Evolutionary conservation across 2,888 invertebrate species (phyloP), one percentile per base, ranked within the genome.

Genomic region (Salticus scenicus): DNA sequence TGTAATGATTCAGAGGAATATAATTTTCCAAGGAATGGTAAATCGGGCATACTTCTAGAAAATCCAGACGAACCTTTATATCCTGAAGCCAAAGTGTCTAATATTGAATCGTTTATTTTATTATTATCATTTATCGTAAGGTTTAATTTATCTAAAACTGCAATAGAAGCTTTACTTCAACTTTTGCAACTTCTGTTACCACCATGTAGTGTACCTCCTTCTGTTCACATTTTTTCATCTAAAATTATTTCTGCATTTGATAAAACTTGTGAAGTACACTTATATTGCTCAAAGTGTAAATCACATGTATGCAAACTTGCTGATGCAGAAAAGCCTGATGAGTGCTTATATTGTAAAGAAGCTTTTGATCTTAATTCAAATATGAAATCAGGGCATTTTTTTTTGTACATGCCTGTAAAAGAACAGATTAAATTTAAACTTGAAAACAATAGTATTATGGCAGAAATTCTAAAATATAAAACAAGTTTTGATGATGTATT

Each of bases 121-220:
- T 17, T 27, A 7, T 33, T 67, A 28, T 24, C 67, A 28, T 67
- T 67, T 30, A 67, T 67, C 27, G 10, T 67, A 4, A 24, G 67
- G n/a, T 67, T 67, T 67, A 67, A 67, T 30, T 67, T 67, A 67
- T n/a, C 28, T 14, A 4, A 67, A 67, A 67, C 67, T 30, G 24
- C 28, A 12, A 30, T 33, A 2, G 7, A 67, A n/a, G 31, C n/a
- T 17, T 30, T 67, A 2, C 30, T 67, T 8, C 27, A 67, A 27
- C 27, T 67, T 17, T 27, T 67, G 14, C 30, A 67, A 17, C 27
- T 67, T 20, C 27, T 67, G 27, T 27, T 67, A 28, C 67, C 67
- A 28, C 67, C 30, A 31, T 28, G 27, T 17, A 27, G 27, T 67
- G 17, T 67, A 28, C 67, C 28, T 0, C 17, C 12, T 7, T 24